Conservation (phyloP, 2,113 vertebrate species). For the Cervus canadensis region DNA sequence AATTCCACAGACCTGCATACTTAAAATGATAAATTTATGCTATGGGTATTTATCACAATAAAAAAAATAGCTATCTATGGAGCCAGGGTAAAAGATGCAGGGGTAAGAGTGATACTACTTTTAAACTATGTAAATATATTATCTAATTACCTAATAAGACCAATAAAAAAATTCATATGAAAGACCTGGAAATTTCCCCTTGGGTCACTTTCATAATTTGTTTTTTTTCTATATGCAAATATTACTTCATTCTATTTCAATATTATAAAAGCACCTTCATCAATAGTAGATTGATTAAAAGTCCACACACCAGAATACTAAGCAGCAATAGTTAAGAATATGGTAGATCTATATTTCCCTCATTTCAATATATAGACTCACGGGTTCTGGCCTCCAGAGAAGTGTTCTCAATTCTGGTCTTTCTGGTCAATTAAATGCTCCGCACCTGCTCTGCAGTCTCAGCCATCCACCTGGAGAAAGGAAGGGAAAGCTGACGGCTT, state of each 20-base stretch:
- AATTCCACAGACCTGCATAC: not conserved
- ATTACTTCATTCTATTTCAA: not conserved
- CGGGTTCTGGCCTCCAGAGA: not conserved
- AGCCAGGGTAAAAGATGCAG: not conserved
- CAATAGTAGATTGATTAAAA: not conserved
- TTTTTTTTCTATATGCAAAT: slow-evolving; percentile 11
- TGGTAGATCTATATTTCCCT: not conserved
- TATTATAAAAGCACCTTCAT: not conserved
- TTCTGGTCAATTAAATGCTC: not conserved
- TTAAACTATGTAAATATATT: not conserved
- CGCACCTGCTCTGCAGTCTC: not conserved
- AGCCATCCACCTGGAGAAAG: no score
- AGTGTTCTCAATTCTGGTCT: not conserved
- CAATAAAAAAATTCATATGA: not conserved
- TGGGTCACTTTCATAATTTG: not conserved
- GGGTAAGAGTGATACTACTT: not conserved
- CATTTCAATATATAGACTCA: not conserved
- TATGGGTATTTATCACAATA: not conserved
- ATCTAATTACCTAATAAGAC: not conserved
- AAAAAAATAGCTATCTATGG: not conserved
- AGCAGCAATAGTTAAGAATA: not conserved
- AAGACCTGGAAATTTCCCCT: not conserved
- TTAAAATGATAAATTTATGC: not conserved
- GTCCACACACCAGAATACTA: not conserved
- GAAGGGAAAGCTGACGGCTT: not conserved